phyloP scores from a whole-genome alignment of 2,888 invertebrate genomes.

The Limnephilus rhombicus region DNA sequence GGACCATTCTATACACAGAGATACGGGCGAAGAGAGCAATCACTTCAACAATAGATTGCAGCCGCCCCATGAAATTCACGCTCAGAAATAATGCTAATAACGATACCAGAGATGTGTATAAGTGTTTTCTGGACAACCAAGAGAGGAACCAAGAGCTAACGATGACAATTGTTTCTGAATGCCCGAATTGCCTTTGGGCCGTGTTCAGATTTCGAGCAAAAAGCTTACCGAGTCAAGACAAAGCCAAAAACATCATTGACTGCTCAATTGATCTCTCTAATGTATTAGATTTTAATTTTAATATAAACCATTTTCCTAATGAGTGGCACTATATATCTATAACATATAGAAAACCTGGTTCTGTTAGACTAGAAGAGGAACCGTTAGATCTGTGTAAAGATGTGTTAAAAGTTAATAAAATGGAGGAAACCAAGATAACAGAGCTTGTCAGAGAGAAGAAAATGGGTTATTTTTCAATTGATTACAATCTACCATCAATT shows the following conservation, averaged over 20 bases:
- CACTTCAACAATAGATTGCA: neutral
- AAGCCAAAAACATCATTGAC: neutral
- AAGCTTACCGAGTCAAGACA: constrained; percentile 2
- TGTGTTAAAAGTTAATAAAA: neutral
- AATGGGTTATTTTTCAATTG: constrained; percentile 21
- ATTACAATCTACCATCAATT: neutral
- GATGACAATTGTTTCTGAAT: neutral
- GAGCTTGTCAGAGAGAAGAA: constrained; percentile 11
- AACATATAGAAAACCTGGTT: neutral
- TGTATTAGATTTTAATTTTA: neutral
- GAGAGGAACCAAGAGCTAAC: neutral
- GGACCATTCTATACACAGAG: constrained; percentile 8
- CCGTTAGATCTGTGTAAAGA: neutral
- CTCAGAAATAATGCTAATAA: neutral
- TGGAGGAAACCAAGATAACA: neutral
- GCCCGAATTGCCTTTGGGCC: constrained; percentile 1
- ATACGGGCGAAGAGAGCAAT: neutral
- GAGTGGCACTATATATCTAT: constrained; percentile 39
- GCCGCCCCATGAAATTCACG: neutral
- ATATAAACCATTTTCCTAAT: neutral
- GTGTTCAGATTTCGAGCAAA: constrained; percentile 13
- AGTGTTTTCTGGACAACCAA: constrained; percentile 19
- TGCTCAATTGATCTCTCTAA: neutral
- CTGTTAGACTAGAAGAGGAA: neutral
- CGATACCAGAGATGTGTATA: neutral